Base-by-base conservation (phyloP, 2,888 invertebrate species). In the Melolontha melolontha region DNA sequence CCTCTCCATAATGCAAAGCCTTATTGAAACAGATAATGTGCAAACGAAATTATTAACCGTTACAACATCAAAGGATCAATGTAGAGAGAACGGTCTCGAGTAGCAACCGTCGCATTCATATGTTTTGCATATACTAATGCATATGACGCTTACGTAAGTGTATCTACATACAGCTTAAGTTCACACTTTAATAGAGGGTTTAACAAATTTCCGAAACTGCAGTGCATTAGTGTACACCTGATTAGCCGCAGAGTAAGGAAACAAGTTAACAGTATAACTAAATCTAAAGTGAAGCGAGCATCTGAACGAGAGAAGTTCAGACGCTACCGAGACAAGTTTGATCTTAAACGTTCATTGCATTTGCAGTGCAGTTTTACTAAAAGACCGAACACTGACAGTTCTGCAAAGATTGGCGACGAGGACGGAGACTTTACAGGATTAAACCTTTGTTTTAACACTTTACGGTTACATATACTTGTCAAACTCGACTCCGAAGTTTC, bases 381-480 rank as follows among this genome's bases (percentile, higher is more conserved):
- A 67, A 70, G 73, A 71, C 71, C 70, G 72, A 72, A 70, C 73
- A 70, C 69, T 74, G 75, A 75, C 74, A 73, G 73, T 64, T 70
- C 66, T 70, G 73, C 73, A 74, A 75, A 74, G 72, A 72, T 67
- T 11, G 34, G 16, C 47, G 39, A 17, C 47, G 47, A 62, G 29
- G 34, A 34, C 47, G 16, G 29, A 47, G 34, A 47, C 51, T 62
- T 75, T 73, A 71, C 73, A 69, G 74, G 75, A 75, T 75, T 75
- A 75, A 73, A 74, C 72, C 73, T 73, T 76, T 75, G 73, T 75
- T 76, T 75, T 72, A 75, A 75, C 73, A 74, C 73, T 75, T 72
- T 67, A 73, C 72, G 73, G 75, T 73, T 76, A 73, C 73, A 75
- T 74, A 74, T 73, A 75, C 72, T 74, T 74, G 75, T 75, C 75